Evolutionary conservation across 2,888 invertebrate species (phyloP), one percentile per base, ranked within the genome.

Genomic region (Leuctra nigra): DNA sequence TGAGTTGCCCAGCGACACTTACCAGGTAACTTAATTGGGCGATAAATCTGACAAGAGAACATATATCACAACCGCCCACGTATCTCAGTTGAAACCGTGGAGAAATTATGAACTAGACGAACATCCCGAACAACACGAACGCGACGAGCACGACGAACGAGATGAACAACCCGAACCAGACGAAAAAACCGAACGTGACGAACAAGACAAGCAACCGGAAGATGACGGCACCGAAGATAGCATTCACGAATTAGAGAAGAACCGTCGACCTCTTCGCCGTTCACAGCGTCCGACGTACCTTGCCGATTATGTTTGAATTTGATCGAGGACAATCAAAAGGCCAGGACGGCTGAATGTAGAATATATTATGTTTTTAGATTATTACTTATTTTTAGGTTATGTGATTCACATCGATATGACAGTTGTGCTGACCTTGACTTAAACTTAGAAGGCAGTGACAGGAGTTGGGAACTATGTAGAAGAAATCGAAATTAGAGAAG

Each of bases 51-150:
- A 36, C 13, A 36, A 36, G n/a, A 13, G 36, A 3, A n/a, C 4
- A 4, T 48, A 48, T 24, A 2, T 2, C 6, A 48, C 48, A 4
- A 48, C 48, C 6, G 48, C 48, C 23, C 48, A 48, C 16, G 48
- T 48, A 2, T 48, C 48, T 4, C 48, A 48, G 16, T 11, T 48
- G 11, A 48, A 48, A 24, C 2, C 4, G 2, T 36, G 14, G 3
- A 13, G 36, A 3, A 13, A 3, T 6, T 11, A 36, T 3, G 36
- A 3, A 4, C n/a, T 14, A 11, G 36, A 36, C 36, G 4, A 13
- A 36, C 4, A 6, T 6, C 3, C 2, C 36, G 36, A 36, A 13
- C 14, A 13, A 13, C n/a, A n/a, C 36, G 3, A 36, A 14, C 13
- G 36, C 13, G 3, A n/a, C 36, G 13, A 14, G 14, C n/a, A 36